Percentiles rank a stretch among this genome's conserved stretches.
Evolutionary conservation across 35 echinoderm and acorn worm species (phyloP).

Genomic region (Lytechinus variegatus): DNA sequence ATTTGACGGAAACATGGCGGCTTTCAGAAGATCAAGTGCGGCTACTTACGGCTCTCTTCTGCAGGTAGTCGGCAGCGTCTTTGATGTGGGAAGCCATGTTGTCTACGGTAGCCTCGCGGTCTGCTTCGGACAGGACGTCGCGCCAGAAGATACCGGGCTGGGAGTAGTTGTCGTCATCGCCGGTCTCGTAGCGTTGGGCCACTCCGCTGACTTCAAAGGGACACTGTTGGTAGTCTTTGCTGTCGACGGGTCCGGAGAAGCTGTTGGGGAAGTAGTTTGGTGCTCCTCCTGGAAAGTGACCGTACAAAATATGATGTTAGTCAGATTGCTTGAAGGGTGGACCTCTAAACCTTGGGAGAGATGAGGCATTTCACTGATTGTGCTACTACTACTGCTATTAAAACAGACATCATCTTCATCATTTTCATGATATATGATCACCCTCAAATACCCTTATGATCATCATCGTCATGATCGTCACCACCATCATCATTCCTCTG

Average conservation of each 20-base stretch:
- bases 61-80: slow-evolving; percentile 83
- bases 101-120: slow-evolving; percentile 64
- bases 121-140: slow-evolving; percentile 67
- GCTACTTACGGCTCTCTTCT: slow-evolving; percentile 82
- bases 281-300: slow-evolving; percentile 64
- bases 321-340: background rate
- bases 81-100: slow-evolving; percentile 95
- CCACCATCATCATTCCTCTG: too few species aligned
- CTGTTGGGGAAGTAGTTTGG: slow-evolving; percentile 99
- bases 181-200: slow-evolving; percentile 75
- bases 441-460: too few species aligned
- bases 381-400: too few species aligned
- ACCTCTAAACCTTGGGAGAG: background rate
- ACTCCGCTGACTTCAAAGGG: slow-evolving; percentile 45
- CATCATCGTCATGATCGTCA: too few species aligned
- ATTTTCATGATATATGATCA: too few species aligned
- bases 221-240: slow-evolving; percentile 44
- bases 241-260: slow-evolving; percentile 80
- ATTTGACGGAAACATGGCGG: too few species aligned
- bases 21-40: too few species aligned
- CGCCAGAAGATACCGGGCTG: slow-evolving; percentile 81
- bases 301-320: background rate
- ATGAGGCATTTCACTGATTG: too few species aligned
- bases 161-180: slow-evolving; percentile 88
- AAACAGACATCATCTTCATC: too few species aligned